Evolutionary conservation across 2,797 vertebrate genomes (phyloP).

Genomic region (Tragopan temminckii): DNA sequence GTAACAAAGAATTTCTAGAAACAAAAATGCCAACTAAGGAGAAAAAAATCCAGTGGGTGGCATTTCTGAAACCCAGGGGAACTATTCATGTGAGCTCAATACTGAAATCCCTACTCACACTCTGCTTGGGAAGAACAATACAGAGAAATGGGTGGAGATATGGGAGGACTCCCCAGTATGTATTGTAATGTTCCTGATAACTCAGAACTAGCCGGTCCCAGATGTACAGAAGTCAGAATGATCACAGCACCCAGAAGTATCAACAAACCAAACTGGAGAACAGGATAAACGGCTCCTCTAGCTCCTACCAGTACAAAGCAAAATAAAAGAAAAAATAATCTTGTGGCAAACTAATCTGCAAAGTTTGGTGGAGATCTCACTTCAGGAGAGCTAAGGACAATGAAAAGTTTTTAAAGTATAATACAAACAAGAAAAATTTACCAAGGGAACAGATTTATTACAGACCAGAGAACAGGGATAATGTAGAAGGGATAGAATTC

Average conservation of each 20-base stretch:
- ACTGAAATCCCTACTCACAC: rapidly evolving
- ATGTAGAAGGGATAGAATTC: neutral
- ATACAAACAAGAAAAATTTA: neutral
- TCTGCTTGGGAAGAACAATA: neutral
- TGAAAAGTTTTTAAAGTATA: neutral
- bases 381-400: neutral
- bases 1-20: neutral
- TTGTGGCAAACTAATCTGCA: neutral
- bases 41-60: neutral
- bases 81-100: neutral
- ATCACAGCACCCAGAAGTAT: neutral
- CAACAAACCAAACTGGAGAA: neutral
- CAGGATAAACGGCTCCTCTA: neutral
- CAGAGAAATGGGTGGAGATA: neutral
- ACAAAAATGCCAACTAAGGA: neutral
- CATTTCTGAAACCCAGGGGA: neutral
- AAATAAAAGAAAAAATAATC: neutral
- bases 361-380: neutral
- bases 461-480: neutral
- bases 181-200: neutral
- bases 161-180: neutral
- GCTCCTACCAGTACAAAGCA: neutral
- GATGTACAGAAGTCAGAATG: neutral
- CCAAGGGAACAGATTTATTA: neutral
- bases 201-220: neutral